Conservation (phyloP, 2,797 vertebrate genomes). For the Caiman crocodilus region DNA sequence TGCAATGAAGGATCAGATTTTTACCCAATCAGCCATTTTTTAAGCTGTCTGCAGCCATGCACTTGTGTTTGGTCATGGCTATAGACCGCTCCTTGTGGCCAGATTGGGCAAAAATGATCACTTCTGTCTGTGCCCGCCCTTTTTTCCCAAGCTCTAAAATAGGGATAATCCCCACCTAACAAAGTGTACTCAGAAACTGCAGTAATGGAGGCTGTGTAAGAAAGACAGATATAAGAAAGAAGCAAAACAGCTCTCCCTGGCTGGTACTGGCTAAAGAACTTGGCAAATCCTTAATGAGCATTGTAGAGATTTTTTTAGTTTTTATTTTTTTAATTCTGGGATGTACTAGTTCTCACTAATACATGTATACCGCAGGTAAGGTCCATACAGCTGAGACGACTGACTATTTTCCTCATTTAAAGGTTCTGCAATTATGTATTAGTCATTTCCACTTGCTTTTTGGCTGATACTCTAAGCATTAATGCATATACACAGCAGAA, state of each 20-base stretch:
- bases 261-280: neutral
- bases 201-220: neutral
- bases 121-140: neutral
- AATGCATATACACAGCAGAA: conserved; percentile 36
- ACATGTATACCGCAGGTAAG: neutral
- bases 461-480: neutral
- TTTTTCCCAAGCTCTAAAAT: neutral
- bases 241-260: neutral
- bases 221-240: accelerated
- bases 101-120: too few species aligned
- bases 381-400: conserved; percentile 27
- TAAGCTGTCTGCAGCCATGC: too few species aligned
- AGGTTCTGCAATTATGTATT: neutral
- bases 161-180: neutral
- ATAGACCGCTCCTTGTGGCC: too few species aligned
- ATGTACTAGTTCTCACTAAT: neutral
- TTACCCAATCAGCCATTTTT: too few species aligned
- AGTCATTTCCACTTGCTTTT: conserved; percentile 74
- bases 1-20: too few species aligned
- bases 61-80: too few species aligned
- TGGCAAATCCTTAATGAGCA: neutral
- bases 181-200: accelerated
- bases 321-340: neutral
- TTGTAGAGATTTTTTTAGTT: neutral
- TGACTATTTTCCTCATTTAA: conserved; percentile 30